Percentiles rank a stretch among this genome's conserved stretches.
phyloP scores from a whole-genome alignment of 2,113 vertebrate species.

The Turdus rufiventris region DNA sequence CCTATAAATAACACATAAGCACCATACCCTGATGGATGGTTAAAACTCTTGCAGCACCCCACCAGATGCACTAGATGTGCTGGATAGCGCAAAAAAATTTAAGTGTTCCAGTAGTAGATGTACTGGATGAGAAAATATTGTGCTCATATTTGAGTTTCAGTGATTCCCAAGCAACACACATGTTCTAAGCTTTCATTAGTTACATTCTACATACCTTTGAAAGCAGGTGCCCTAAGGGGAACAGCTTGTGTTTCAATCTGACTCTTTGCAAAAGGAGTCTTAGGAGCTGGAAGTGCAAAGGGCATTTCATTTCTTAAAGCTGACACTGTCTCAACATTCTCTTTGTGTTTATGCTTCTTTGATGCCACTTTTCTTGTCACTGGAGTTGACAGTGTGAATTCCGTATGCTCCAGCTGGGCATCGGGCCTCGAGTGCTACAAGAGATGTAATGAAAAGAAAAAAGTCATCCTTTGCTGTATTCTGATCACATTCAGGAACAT shows the following conservation, averaged over 20 bases:
- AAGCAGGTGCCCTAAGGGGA: slow-evolving; percentile 55
- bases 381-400: slow-evolving; percentile 57
- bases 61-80: background rate
- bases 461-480: background rate
- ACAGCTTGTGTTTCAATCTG: slow-evolving; percentile 62
- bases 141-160: background rate
- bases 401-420: background rate
- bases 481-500: background rate
- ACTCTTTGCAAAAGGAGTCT: slow-evolving; percentile 74
- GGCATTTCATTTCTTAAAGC: slow-evolving; percentile 53
- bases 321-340: slow-evolving; percentile 70
- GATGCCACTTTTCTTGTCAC: slow-evolving; percentile 53
- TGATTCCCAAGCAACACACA: background rate
- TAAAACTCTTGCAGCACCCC: background rate
- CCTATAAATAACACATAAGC: background rate
- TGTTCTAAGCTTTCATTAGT: background rate
- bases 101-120: background rate
- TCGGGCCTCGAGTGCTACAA: slow-evolving; percentile 34
- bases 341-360: slow-evolving; percentile 78
- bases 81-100: background rate
- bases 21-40: too few relatives aligned
- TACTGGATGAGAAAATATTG: background rate
- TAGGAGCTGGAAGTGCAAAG: slow-evolving; percentile 77
- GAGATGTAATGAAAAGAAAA: background rate
- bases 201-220: slow-evolving; percentile 60